A percentile compares a stretch with the other conserved stretches of the same genome.
These are phyloP conservation scores for Zaprionus davidi DNA, from an alignment of 1,140 invertebrate genomes.

Conservation along the genomic window DNA sequence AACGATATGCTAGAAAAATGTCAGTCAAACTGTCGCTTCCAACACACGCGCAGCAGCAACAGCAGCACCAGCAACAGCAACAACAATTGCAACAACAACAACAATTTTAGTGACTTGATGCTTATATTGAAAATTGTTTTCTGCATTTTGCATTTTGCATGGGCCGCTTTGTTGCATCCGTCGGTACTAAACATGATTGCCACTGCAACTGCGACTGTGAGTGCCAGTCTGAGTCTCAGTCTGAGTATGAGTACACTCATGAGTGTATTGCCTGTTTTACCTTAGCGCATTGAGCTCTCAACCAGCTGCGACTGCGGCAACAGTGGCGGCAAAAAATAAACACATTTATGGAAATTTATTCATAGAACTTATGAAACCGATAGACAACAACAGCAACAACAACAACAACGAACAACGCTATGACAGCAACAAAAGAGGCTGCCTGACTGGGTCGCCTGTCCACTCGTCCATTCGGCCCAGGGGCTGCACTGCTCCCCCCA, in stretches of 20 bases:
- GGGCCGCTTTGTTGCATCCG: constrained; percentile 65
- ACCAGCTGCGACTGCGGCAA: constrained; percentile 66
- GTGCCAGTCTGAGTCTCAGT: constrained; percentile 10
- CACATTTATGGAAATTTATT: constrained; percentile 84
- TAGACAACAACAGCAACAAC: constrained; percentile 69
- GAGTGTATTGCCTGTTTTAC: constrained; percentile 38
- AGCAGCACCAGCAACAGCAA: constrained; percentile 35
- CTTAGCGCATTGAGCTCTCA: constrained; percentile 55
- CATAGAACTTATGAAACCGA: constrained; percentile 83
- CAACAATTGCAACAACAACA: constrained; percentile 50
- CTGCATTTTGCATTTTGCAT: constrained; percentile 70
- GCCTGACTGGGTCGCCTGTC: constrained; percentile 71
- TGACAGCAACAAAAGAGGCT: constrained; percentile 64
- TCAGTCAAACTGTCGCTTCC: constrained; percentile 84
- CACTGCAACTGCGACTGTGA: constrained; percentile 19
- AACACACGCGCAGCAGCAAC: constrained; percentile 76
- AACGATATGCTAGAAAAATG: constrained; percentile 84
- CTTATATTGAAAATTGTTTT: constrained; percentile 83
- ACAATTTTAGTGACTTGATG: constrained; percentile 79
- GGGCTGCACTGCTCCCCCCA: constrained; percentile 16
- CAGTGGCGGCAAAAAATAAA: constrained; percentile 68
- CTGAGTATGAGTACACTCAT: constrained; percentile 20
- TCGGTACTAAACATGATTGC: constrained; percentile 26
- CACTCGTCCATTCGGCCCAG: constrained; percentile 42
- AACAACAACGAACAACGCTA: constrained; percentile 20